Base-by-base conservation (phyloP, 64 coral and sea anemone species). In the Cladopsammia gracilis region DNA sequence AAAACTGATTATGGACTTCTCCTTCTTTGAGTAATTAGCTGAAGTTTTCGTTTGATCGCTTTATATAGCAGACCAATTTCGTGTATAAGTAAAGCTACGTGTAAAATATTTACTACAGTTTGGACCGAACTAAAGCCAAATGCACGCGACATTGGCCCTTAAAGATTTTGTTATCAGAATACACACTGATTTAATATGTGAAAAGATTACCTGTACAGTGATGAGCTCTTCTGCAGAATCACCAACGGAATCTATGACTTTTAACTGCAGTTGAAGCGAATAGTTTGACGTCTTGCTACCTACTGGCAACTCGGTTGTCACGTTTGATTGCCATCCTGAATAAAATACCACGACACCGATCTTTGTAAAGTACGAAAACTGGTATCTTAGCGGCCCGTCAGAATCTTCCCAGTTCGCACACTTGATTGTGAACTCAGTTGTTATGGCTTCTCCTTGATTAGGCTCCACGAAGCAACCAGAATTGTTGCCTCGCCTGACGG, bases 291-390 rank as follows among this genome's bases (percentile, higher is more conserved):
- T 19, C 14, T 83, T 64, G 15, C 87, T 43, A 42, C 95, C 95
- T 15, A 90, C 60, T 11, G 95, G 95, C 48, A 97, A 77, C 56
- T 88, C 81, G 0, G 85, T 93, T 22, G 66, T 83, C 4, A 90
- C 79, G 19, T 77, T 87, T 16, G 51, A 26, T 15, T 20, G 82
- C 1, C 23, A 53, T 10, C 85, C 79, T 52, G 76, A 88, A 58
- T 97, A 77, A 66, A 97, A 88, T 42, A 91, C 82, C 7, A 97
- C 92, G 42, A 94, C 62, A 10, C 95, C 95, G 60, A 83, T 72
- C 18, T 64, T 48, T 11, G 95, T 93, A 67, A 67, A 19, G 46
- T 83, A 66, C 1, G 80, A 64, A 67, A 97, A 97, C 57, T 97
- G 88, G 52, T 91, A 97, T 14, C 60, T 74, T 4, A 97, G 75